Base-by-base conservation (phyloP, 2,888 invertebrate genomes). In the Zhuqinia jingwanae region DNA sequence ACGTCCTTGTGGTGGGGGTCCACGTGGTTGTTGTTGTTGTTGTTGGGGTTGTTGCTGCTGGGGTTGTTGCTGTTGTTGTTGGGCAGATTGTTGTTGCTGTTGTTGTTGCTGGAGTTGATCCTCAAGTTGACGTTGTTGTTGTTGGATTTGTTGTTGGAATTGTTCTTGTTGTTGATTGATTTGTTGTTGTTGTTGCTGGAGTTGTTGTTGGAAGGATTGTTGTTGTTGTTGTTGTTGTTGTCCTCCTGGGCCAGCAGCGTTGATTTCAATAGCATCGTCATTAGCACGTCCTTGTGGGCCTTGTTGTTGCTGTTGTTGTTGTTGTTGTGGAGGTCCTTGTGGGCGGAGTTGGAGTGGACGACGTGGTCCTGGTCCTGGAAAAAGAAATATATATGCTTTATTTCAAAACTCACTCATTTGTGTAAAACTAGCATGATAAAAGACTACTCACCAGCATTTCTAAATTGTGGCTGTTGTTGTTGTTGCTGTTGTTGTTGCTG, bases 251-350 rank as follows among this genome's bases (percentile, higher is more conserved):
- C 65, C 60, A 36, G 11, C 27, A n/a, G 68, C 70, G 20, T 56
- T 13, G 77, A 84, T 84, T 77, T 77, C 76, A 27, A 77, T 56
- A 25, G 76, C 84, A 27, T 84, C 84, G 50, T 75, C 75, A 2
- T 11, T 58, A 87, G 85, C 89, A 92, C 92, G 22, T 92, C 92
- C n/a, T 92, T 91, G 85, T 92, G 92, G 27, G 92, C 91, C 76
- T 92, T 50, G 83, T 47, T 50, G 77, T 27, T 60, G 73, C 17
- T 70, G 87, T 70, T 82, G 82, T 70, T 42, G 76, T 70, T 87
- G 79, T 73, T 36, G 83, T 81, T 81, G 89, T 84, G 81, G 89
- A 42, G 75, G 84, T 17, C 79, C 84, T 85, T 88, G 89, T 82
- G 82, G 89, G 63, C 84, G 88, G 20, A 80, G 84, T 79, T 84